These are phyloP conservation scores for Gerosis bhagava DNA, from an alignment of 2,888 invertebrate species.

Conservation along the genomic window DNA sequence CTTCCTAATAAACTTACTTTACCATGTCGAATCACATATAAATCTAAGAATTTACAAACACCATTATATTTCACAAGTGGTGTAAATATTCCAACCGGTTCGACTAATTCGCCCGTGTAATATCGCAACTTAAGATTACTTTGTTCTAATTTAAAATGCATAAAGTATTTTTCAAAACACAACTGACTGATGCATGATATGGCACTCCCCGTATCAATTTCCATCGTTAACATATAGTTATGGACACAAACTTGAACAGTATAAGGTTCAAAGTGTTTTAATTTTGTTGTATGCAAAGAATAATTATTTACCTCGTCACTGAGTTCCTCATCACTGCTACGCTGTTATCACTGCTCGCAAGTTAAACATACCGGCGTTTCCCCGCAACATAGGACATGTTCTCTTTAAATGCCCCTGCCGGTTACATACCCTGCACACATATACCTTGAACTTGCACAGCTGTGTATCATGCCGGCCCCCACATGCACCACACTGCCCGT, in stretches of 20 bases:
- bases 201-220: conserved; percentile 31
- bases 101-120: background rate
- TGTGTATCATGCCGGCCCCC: background rate
- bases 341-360: no score
- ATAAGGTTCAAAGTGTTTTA: no score
- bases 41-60: conserved; percentile 6
- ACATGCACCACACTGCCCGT: background rate
- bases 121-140: background rate
- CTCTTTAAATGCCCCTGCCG: background rate
- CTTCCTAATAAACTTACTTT: conserved; percentile 1
- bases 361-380: no score
- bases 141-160: conserved; percentile 1
- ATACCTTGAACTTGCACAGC: background rate
- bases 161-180: conserved; percentile 9
- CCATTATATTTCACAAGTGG: background rate
- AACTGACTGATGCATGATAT: conserved; percentile 30
- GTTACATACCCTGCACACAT: background rate
- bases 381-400: background rate
- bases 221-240: conserved; percentile 24
- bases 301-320: conserved; percentile 3
- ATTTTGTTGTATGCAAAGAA: background rate
- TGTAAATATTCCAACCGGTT: background rate
- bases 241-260: no score
- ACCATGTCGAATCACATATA: background rate
- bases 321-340: background rate